Evolutionary conservation across 53 echinoderm and acorn worm species (phyloP), one percentile per base, ranked within the genome.

Genomic region (Astropecten irregularis): DNA sequence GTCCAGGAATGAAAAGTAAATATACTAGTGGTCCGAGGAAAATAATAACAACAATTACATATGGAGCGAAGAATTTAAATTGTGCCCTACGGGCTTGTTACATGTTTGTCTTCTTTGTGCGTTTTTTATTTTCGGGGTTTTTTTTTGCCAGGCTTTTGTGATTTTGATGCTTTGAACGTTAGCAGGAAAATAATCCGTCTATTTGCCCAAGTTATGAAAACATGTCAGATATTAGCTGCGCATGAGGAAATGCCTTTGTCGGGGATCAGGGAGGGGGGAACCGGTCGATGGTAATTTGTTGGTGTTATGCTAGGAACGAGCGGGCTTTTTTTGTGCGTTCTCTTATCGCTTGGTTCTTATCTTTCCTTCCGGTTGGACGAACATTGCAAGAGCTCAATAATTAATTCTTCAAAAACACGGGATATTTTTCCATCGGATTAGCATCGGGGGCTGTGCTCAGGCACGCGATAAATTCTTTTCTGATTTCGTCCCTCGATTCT

Each of bases 201-300:
- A 28, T 68, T 56, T 21, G 76, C 23, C 7, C 39, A n/a, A 37
- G 65, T 76, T 76, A 76, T 15, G 40, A 76, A 76, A 76, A 76
- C 76, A 76, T 57, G 76, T 73, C 76, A 27, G 6, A 57, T 16
- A 76, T 76, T 76, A 76, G 4, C 44, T 28, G 19, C 76, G 76
- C 76, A 21, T 40, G 76, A 76, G 31, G 13, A 9, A 22, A 5
- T 29, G 56, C 16, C 25, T 57, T 76, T 55, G 39, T 56, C 25
- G 55, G 7, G 33, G n/a, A n/a, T n/a, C n/a, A n/a, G n/a, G n/a
- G n/a, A n/a, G n/a, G n/a, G n/a, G n/a, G n/a, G n/a, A n/a, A n/a
- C 23, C 40, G 26, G 37, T 6, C 5, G 54, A 40, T 16, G 39
- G 73, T 53, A 55, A 76, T 76, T 76, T 76, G 76, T 76, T 27